phyloP scores from a whole-genome alignment of 1,140 invertebrate genomes.

The Lordiphosa collinella region DNA sequence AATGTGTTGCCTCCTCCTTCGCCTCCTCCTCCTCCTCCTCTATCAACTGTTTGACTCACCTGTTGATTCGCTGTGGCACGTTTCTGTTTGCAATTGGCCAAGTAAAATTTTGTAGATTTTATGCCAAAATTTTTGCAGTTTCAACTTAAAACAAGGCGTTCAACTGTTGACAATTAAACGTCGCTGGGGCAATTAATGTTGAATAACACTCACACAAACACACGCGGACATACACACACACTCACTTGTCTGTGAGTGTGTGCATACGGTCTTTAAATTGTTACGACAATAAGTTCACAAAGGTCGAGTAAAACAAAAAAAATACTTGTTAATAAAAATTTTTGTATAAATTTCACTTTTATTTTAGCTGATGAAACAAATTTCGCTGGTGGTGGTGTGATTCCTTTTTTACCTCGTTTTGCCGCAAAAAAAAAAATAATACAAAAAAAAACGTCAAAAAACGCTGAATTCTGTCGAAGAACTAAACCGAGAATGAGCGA shows the following conservation, averaged over 20 bases:
- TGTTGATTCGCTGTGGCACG: too few species aligned
- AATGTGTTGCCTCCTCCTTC: too few species aligned
- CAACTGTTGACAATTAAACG: slow-evolving; percentile 46
- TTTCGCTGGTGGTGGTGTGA: too few species aligned
- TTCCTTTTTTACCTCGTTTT: neutral
- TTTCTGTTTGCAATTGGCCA: too few species aligned
- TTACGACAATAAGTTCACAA: slow-evolving; percentile 66
- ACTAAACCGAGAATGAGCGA: slow-evolving; percentile 12
- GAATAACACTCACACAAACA: slow-evolving; percentile 23
- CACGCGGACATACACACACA: slow-evolving; percentile 5
- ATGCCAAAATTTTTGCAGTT: too few species aligned
- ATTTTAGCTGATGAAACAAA: too few species aligned
- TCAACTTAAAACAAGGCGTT: slow-evolving; percentile 11
- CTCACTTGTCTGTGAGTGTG: neutral
- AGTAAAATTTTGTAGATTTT: too few species aligned
- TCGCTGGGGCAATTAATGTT: slow-evolving; percentile 36
- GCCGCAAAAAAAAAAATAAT: neutral
- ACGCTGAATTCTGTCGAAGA: slow-evolving; percentile 17
- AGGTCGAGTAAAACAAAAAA: slow-evolving; percentile 30
- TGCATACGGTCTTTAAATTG: slow-evolving; percentile 59
- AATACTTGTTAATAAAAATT: too few species aligned
- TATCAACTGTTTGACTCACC: too few species aligned
- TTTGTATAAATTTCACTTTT: too few species aligned
- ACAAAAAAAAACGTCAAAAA: slow-evolving; percentile 4
- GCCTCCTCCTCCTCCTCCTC: too few species aligned